phyloP scores from a whole-genome alignment of 2,797 vertebrate genomes.

The Thalassophryne amazonica region DNA sequence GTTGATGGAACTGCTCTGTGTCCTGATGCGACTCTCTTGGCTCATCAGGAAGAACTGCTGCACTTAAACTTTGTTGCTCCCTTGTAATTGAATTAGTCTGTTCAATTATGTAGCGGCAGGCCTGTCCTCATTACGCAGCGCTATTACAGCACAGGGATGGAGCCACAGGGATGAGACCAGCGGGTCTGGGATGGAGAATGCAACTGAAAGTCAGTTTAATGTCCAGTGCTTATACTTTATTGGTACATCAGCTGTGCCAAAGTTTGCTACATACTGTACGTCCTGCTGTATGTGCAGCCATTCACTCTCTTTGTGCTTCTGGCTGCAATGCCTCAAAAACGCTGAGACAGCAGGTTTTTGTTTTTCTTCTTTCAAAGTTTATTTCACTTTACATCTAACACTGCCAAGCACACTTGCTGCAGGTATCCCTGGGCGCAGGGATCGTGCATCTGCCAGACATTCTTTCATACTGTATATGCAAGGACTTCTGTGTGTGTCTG shows the following conservation, averaged over 20 bases:
- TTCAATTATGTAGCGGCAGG: slow-evolving; percentile 68
- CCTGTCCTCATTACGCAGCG: slow-evolving; percentile 64
- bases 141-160: slow-evolving; percentile 56
- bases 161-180: slow-evolving; percentile 31
- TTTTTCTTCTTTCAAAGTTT: slow-evolving; percentile 19
- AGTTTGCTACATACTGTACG: slow-evolving; percentile 27
- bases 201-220: slow-evolving; percentile 37
- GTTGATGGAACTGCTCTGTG: slow-evolving; percentile 19
- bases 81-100: slow-evolving; percentile 75
- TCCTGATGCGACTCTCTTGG: slow-evolving; percentile 51
- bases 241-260: slow-evolving; percentile 13
- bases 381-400: slow-evolving; percentile 36
- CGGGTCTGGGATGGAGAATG: background rate
- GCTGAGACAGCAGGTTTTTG: slow-evolving; percentile 38
- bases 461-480: background rate
- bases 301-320: slow-evolving; percentile 16
- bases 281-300: slow-evolving; percentile 13
- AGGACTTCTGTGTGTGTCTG: background rate
- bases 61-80: slow-evolving; percentile 72
- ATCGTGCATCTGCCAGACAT: slow-evolving; percentile 25
- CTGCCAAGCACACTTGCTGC: slow-evolving; percentile 35
- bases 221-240: slow-evolving; percentile 21
- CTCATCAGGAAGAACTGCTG: slow-evolving; percentile 65
- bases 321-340: slow-evolving; percentile 28
- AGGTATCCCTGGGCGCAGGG: slow-evolving; percentile 38